Evolutionary conservation across 1,140 invertebrate species (phyloP).

Genomic region (Drosophila nigromelanica): DNA sequence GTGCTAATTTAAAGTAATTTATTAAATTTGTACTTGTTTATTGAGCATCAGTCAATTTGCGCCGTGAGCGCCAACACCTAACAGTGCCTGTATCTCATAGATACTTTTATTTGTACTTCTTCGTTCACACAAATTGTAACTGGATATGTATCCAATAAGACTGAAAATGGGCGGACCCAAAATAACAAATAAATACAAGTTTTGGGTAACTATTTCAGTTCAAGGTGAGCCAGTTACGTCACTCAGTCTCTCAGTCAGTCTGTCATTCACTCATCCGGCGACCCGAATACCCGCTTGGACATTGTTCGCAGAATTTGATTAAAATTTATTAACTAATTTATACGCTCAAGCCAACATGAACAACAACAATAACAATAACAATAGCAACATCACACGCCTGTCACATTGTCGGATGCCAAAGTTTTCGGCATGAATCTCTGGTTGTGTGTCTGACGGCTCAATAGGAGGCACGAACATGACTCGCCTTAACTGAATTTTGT

Average conservation of each 20-base stretch:
- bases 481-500: slow-evolving; percentile 17
- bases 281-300: slow-evolving; percentile 24
- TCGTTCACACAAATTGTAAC: slow-evolving; percentile 9
- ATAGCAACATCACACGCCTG: slow-evolving; percentile 30
- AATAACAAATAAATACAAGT: not conserved
- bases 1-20: slow-evolving; percentile 48
- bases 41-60: slow-evolving; percentile 30
- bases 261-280: slow-evolving; percentile 13
- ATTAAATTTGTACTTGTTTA: slow-evolving; percentile 42
- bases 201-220: slow-evolving; percentile 25
- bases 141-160: not conserved
- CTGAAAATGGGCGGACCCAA: not conserved
- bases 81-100: slow-evolving; percentile 7
- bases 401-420: slow-evolving; percentile 24
- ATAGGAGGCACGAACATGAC: slow-evolving; percentile 19
- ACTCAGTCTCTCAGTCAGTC: slow-evolving; percentile 22
- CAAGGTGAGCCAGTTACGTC: slow-evolving; percentile 51
- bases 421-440: slow-evolving; percentile 9
- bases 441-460: slow-evolving; percentile 28
- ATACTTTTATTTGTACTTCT: slow-evolving; percentile 7
- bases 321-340: slow-evolving; percentile 61
- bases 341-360: slow-evolving; percentile 17
- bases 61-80: not conserved
- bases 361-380: slow-evolving; percentile 37
- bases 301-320: slow-evolving; percentile 47